A percentile compares a stretch with the other conserved stretches of the same genome.
These are phyloP conservation scores for Aegotheles bennettii DNA, from an alignment of 2,113 vertebrate genomes.

Conservation along the genomic window DNA sequence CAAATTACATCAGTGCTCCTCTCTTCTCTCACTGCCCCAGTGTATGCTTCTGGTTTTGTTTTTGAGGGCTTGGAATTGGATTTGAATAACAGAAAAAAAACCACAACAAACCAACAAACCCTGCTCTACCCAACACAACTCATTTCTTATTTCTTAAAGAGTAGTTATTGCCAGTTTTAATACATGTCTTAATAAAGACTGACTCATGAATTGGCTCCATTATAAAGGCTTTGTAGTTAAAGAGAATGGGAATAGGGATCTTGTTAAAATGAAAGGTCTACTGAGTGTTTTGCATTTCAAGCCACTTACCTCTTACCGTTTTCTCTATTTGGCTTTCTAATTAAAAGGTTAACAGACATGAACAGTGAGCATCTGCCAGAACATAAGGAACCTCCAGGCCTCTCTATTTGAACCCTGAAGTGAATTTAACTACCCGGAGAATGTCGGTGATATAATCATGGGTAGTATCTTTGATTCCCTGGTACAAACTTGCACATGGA, in stretches of 20 bases:
- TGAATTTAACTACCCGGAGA: background rate
- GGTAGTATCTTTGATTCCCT: background rate
- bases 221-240: background rate
- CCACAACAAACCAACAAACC: background rate
- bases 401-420: background rate
- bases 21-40: background rate
- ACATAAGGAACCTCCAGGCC: background rate
- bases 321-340: background rate
- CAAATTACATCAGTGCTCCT: background rate
- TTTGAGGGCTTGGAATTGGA: background rate
- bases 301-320: background rate
- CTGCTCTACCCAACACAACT: background rate
- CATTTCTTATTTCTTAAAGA: background rate
- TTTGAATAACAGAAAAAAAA: background rate
- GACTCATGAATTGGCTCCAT: background rate
- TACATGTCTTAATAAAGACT: background rate
- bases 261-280: background rate
- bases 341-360: background rate
- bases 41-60: background rate
- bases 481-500: background rate
- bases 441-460: background rate
- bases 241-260: background rate
- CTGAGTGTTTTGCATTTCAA: background rate
- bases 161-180: background rate
- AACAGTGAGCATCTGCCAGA: background rate